Base-by-base conservation (phyloP, 2,113 vertebrate genomes). In the Galeopterus variegatus region DNA sequence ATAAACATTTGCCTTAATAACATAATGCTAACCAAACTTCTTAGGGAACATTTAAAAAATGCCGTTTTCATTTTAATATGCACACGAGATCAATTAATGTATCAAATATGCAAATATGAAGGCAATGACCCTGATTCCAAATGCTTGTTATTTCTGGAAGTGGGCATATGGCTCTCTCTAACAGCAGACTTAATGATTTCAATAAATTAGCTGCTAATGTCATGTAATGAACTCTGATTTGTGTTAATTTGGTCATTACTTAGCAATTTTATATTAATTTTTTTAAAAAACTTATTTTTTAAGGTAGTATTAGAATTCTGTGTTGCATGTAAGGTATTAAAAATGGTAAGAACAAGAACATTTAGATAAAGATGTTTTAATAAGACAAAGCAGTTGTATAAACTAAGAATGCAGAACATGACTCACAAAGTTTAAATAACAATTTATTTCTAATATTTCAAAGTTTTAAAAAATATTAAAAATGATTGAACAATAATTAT, bases 181-280 rank as follows among this genome's bases (percentile, higher is more conserved):
- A 96, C 96, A 98, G 97, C 92, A 98, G 97, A 98, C 88, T 95
- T 98, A 97, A 98, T 97, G 97, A 98, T 97, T 98, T 97, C 95
- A 98, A 98, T 98, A 98, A 98, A 98, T 98, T 98, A 97, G 77
- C 88, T 98, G 88, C 72, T 98, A 98, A 98, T 98, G 95, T 81
- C 93, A 86, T 5, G 58, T 98, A 98, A 98, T 98, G 97, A 98
- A 97, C 93, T 98, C 96, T 98, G 97, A 98, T 98, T 98, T 98
- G 89, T 98, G 96, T 97, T 98, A 98, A 98, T 98, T 97, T 96
- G 83, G 94, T 81, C 88, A 98, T 96, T 98, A 95, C 85, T 98
- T 98, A 97, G 93, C n/a, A 98, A 97, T 98, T 98, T 96, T 84
- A 97, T 97, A 94, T 91, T 97, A 97, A 97, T 98, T 97, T 97